Conservation (phyloP, 1,140 invertebrate species). For the Brachionus asplanchnoidis region DNA sequence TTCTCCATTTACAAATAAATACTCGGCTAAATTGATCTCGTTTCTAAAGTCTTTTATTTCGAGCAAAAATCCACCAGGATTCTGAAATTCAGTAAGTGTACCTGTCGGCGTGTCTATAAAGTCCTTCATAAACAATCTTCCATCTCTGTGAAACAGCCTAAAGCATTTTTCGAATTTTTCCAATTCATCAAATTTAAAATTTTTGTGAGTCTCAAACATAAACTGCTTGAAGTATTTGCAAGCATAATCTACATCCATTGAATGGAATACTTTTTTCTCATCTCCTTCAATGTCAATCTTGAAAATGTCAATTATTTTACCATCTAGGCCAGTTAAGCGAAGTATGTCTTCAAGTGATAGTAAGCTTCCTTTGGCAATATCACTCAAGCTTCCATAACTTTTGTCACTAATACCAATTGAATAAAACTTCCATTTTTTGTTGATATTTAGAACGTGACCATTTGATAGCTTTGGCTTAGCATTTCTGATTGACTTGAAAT, state of each 20-base stretch:
- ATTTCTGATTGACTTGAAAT: neutral
- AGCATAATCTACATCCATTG: neutral
- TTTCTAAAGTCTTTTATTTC: neutral
- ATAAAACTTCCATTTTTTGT: neutral
- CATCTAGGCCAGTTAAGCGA: neutral
- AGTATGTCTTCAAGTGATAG: neutral
- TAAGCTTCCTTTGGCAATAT: neutral
- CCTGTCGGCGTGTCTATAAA: neutral
- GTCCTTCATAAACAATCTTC: neutral
- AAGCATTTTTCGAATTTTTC: neutral
- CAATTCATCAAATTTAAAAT: neutral
- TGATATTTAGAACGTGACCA: neutral
- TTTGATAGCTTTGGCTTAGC: neutral
- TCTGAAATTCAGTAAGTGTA: neutral
- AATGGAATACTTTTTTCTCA: neutral
- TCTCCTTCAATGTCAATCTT: slow-evolving; percentile 3
- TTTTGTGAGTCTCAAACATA: neutral
- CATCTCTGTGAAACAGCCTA: neutral
- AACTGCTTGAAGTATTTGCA: neutral
- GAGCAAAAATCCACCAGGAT: neutral
- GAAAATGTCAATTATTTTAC: neutral
- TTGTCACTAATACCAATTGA: neutral
- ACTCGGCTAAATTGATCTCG: neutral
- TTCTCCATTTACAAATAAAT: neutral
- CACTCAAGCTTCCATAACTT: neutral